Conservation (phyloP, 2,888 invertebrate species). For the Trypoxylon attenuatum region DNA sequence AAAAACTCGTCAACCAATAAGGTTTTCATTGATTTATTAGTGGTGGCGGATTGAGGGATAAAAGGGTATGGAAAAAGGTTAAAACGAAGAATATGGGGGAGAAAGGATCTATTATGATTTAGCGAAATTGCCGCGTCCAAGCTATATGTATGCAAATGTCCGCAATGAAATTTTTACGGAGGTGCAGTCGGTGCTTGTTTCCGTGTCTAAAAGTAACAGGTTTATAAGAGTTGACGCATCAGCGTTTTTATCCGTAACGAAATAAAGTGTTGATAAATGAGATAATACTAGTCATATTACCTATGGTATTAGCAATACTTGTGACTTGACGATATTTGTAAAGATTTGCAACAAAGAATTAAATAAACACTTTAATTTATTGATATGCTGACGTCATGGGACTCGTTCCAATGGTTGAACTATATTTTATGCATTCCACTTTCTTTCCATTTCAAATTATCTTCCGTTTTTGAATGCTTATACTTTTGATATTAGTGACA, state of each 20-base stretch:
- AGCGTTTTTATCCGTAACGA: neutral
- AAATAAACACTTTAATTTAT: no score
- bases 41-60: neutral
- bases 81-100: neutral
- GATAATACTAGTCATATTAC: neutral
- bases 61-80: neutral
- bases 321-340: no score
- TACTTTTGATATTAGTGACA: no score
- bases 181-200: slow-evolving; percentile 2
- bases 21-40: neutral
- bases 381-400: no score
- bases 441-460: no score
- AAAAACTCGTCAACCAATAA: neutral
- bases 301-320: no score
- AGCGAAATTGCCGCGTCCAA: neutral
- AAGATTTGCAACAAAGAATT: no score
- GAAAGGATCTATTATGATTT: neutral
- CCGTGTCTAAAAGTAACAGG: neutral
- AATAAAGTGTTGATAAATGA: neutral
- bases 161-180: slow-evolving; percentile 1
- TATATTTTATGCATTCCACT: no score
- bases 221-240: neutral
- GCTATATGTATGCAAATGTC: slow-evolving; percentile 8
- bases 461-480: no score
- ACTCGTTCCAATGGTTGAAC: no score